Conservation (phyloP, 2,888 invertebrate genomes). For the Nineta flava region DNA sequence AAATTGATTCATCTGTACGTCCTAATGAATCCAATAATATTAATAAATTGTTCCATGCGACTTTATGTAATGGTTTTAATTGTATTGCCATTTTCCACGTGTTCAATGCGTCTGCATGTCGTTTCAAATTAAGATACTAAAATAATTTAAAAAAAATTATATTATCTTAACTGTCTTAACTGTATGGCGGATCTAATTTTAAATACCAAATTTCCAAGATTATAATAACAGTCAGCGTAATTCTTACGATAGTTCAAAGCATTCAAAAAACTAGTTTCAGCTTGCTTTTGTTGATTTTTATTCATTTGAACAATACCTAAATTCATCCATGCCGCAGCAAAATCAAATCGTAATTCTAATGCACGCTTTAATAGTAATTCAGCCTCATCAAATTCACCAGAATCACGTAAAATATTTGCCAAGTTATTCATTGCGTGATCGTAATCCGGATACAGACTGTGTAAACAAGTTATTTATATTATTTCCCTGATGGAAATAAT, state of each 20-base stretch:
- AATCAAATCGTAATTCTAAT: conserved; percentile 60
- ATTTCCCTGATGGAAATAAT: background rate
- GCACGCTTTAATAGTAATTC: conserved; percentile 57
- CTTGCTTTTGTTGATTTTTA: conserved; percentile 48
- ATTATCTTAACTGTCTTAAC: background rate
- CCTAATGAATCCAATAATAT: conserved; percentile 63
- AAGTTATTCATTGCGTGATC: conserved; percentile 91
- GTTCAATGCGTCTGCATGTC: conserved; percentile 54
- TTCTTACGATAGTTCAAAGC: conserved; percentile 60
- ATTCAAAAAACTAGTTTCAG: conserved; percentile 61
- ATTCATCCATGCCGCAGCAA: conserved; percentile 98
- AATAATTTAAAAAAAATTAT: conserved; percentile 7
- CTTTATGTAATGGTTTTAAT: conserved; percentile 58
- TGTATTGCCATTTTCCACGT: conserved; percentile 72
- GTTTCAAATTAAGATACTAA: conserved; percentile 64
- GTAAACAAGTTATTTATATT: conserved; percentile 1
- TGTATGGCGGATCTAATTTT: background rate
- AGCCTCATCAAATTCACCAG: conserved; percentile 50
- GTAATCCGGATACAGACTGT: conserved; percentile 59
- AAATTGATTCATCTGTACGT: conserved; percentile 49
- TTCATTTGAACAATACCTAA: conserved; percentile 80
- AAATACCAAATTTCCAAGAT: conserved; percentile 81
- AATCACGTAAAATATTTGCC: conserved; percentile 68
- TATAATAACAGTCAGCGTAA: conserved; percentile 89
- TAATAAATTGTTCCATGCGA: conserved; percentile 86